Conservation (phyloP, 2,888 invertebrate genomes). For the Sthenelais limicola region DNA sequence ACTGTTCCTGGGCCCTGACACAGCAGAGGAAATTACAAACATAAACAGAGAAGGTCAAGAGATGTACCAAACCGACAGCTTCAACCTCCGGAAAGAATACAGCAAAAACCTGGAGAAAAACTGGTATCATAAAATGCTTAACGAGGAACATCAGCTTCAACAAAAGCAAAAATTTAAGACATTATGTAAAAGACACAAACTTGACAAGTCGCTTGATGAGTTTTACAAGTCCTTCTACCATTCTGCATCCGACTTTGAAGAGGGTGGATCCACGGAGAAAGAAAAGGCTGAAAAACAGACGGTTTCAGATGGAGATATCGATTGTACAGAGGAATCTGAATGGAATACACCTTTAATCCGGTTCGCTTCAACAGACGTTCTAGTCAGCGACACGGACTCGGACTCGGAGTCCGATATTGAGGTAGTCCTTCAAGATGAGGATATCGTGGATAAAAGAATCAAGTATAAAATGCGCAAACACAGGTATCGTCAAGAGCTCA, state of each 20-base stretch:
- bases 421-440: background rate
- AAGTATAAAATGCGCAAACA: slow-evolving; percentile 5
- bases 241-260: background rate
- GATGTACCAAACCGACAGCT: background rate
- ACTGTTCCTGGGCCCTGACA: slow-evolving; percentile 2
- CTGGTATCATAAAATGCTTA: slow-evolving; percentile 17
- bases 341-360: slow-evolving; percentile 3
- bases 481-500: background rate
- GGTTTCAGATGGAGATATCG: no score
- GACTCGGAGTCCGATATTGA: slow-evolving; percentile 4
- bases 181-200: background rate
- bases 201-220: slow-evolving; percentile 3
- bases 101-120: slow-evolving; percentile 4
- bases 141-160: background rate
- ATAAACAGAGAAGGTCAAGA: background rate
- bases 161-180: background rate
- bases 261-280: no score
- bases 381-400: background rate
- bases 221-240: slow-evolving; percentile 17
- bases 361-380: slow-evolving; percentile 13
- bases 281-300: no score
- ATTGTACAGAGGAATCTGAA: no score
- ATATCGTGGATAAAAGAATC: background rate
- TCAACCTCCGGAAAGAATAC: background rate
- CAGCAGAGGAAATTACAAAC: background rate